phyloP scores from a whole-genome alignment of 2,113 vertebrate species.

The Leuciscus idus region DNA sequence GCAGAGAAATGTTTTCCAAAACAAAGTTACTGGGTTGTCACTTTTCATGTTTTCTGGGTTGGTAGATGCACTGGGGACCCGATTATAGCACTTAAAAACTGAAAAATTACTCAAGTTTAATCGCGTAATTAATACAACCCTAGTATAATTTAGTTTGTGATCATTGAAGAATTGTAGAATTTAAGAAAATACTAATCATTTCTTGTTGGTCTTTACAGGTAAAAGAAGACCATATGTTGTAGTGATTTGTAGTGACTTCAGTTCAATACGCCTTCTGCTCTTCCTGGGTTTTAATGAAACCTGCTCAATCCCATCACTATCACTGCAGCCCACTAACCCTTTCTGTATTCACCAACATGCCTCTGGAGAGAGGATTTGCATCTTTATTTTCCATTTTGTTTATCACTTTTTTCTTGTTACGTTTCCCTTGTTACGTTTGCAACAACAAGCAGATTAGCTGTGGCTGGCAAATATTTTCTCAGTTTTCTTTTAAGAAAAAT shows the following conservation, averaged over 20 bases:
- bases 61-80: too few species aligned
- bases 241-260: background rate
- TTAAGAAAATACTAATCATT: background rate
- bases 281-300: slow-evolving; percentile 3
- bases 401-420: background rate
- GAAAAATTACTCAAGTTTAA: too few species aligned
- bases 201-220: background rate
- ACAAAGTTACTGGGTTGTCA: too few species aligned
- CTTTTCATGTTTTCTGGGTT: too few species aligned
- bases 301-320: background rate
- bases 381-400: slow-evolving; percentile 20
- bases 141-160: too few species aligned
- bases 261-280: background rate
- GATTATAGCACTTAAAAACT: too few species aligned
- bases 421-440: background rate
- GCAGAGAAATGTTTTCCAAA: too few species aligned
- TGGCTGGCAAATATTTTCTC: background rate
- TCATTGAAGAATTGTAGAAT: too few species aligned
- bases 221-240: background rate
- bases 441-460: slow-evolving; percentile 24
- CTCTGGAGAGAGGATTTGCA: slow-evolving; percentile 2
- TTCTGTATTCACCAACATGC: background rate
- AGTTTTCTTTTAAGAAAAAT: background rate
- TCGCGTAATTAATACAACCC: too few species aligned
- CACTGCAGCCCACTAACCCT: background rate